Evolutionary conservation across 92 coral and sea anemone species (phyloP).

Genomic region (Hydrozoanthus gracilis): DNA sequence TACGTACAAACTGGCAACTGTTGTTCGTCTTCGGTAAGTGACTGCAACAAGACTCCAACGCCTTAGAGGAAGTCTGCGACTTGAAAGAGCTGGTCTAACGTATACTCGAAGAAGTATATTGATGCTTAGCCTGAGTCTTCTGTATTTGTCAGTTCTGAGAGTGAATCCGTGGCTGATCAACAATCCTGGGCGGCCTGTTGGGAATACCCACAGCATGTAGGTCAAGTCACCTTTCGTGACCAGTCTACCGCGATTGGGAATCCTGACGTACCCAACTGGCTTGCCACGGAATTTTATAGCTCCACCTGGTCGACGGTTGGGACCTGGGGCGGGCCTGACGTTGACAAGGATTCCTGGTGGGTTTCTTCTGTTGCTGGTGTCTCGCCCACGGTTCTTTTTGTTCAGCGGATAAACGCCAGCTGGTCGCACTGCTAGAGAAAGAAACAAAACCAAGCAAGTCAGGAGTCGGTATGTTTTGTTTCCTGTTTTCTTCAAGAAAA

Average conservation of each 20-base stretch:
- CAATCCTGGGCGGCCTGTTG: slow-evolving; percentile 64
- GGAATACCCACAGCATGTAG: slow-evolving; percentile 53
- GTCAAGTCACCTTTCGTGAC: slow-evolving; percentile 54
- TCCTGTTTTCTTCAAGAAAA: too few species aligned
- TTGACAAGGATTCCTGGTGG: slow-evolving; percentile 1
- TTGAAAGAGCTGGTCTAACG: slow-evolving; percentile 51
- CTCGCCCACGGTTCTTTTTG: slow-evolving; percentile 18
- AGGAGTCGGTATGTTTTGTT: too few species aligned
- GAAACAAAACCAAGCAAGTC: too few species aligned
- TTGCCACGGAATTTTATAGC: slow-evolving; percentile 47
- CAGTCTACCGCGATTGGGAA: slow-evolving; percentile 50
- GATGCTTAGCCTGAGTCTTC: slow-evolving; percentile 47
- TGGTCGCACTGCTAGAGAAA: neutral
- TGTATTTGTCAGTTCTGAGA: slow-evolving; percentile 66
- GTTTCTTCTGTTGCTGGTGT: slow-evolving; percentile 23
- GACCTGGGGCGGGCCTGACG: slow-evolving; percentile 17
- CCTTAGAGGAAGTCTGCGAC: slow-evolving; percentile 50
- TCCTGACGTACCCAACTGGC: slow-evolving; percentile 48
- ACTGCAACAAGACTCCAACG: slow-evolving; percentile 75
- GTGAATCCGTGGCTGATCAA: slow-evolving; percentile 72
- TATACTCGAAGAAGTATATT: slow-evolving; percentile 61
- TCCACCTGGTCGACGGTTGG: slow-evolving; percentile 20
- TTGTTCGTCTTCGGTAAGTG: slow-evolving; percentile 60
- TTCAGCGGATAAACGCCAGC: slow-evolving; percentile 34
- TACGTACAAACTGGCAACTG: slow-evolving; percentile 63